Evolutionary conservation across 2,888 invertebrate species (phyloP), one percentile per base, ranked within the genome.

Genomic region (Trissolcus japonicus): DNA sequence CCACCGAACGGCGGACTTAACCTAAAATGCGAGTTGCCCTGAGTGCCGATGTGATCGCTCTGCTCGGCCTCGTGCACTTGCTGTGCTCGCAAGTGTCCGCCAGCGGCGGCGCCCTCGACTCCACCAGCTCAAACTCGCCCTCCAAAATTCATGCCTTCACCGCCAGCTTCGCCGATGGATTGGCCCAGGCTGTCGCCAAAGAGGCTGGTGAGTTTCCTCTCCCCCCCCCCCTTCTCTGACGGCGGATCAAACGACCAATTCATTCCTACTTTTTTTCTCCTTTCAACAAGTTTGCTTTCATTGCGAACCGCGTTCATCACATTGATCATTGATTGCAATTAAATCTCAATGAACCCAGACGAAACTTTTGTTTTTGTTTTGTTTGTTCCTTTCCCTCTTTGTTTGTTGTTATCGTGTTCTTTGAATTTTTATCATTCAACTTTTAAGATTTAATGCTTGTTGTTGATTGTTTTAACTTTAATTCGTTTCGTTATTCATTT

Each of bases 161-260:
- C 19, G 81, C 86, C 14, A 87, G 85, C 54, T 86, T 92, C 72
- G 91, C 91, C 82, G 91, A 92, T 86, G 91, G 92, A 79, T 89
- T 92, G 88, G 91, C 91, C 51, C 90, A 91, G 85, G 92, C 91
- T 25, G 91, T 92, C 73, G 91, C 91, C 81, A 91, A 91, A 82
- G 92, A 92, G 85, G 89, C 90, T 80, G 91, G 92, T 91, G 87
- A 88, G 83, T 83, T 51, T 17, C 17, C 17, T 19, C 19, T 51
- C 19, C 11, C 9, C 6, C 0, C 13, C 16, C 6, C 46, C n/a
- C 46, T n/a, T n/a, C 46, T 46, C 16, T 46, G n/a, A 16, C 9
- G 6, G 1, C n/a, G n/a, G n/a, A n/a, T n/a, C n/a, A n/a, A 41
- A 13, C 11, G 46, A 46, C n/a, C 46, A 7, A 6, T 14, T 46